Conservation (phyloP, 2,113 vertebrate species). For the Anolis sagrei region DNA sequence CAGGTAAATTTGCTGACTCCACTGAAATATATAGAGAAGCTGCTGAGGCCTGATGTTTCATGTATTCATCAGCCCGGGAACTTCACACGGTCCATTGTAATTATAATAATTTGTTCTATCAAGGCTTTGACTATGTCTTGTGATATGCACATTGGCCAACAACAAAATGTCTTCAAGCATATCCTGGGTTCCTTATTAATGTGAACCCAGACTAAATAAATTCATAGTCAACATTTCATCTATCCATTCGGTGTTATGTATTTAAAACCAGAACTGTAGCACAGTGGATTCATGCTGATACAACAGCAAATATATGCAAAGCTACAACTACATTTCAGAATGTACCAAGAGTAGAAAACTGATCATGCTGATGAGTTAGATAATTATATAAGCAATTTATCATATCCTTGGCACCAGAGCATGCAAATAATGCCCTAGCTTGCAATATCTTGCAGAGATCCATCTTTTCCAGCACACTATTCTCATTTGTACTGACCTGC, state of each 20-base stretch:
- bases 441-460: slow-evolving; percentile 35
- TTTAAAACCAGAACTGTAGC: slow-evolving; percentile 21
- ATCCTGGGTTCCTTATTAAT: neutral
- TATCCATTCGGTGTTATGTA: slow-evolving; percentile 11
- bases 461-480: slow-evolving; percentile 11
- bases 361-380: neutral
- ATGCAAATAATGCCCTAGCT: slow-evolving; percentile 36
- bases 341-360: slow-evolving; percentile 25
- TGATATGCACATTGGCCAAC: neutral
- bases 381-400: slow-evolving; percentile 40
- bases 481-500: slow-evolving; percentile 1
- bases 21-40: neutral
- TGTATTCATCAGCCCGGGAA: neutral
- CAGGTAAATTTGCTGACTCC: neutral
- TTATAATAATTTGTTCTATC: neutral
- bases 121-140: too few species aligned
- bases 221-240: slow-evolving; percentile 22
- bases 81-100: neutral
- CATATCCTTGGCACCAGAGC: slow-evolving; percentile 30
- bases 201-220: neutral
- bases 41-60: neutral
- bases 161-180: neutral
- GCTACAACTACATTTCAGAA: slow-evolving; percentile 20
- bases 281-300: slow-evolving; percentile 18
- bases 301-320: slow-evolving; percentile 12